These are phyloP conservation scores for Oscheius sp. DNA, from an alignment of 2,888 invertebrate genomes.

Conservation along the genomic window DNA sequence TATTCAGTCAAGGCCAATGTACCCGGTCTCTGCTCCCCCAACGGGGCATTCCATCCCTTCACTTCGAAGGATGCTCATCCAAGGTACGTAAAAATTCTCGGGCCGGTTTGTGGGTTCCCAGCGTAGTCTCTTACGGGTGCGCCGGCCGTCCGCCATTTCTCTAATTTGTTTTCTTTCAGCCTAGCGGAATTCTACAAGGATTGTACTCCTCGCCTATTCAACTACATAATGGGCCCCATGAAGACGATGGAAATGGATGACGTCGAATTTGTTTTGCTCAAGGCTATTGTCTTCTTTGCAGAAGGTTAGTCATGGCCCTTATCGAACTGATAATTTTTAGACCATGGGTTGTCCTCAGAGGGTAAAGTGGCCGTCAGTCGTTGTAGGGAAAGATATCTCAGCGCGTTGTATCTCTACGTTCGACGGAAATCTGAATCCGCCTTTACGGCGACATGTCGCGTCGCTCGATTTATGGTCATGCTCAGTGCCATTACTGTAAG, in stretches of 20 bases:
- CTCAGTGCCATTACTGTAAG: constrained; percentile 57
- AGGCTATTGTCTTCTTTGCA: constrained; percentile 55
- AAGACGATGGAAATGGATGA: constrained; percentile 52
- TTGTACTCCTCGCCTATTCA: constrained; percentile 52
- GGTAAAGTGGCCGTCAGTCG: constrained; percentile 43
- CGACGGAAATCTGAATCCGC: constrained; percentile 42
- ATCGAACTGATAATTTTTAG: constrained; percentile 36
- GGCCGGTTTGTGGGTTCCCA: too few species aligned
- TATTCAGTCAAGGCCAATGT: constrained; percentile 48
- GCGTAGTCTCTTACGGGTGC: too few species aligned
- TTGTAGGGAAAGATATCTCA: constrained; percentile 48
- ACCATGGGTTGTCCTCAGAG: constrained; percentile 44
- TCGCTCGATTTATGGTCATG: constrained; percentile 59
- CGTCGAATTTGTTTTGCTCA: constrained; percentile 54
- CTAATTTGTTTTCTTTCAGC: constrained; percentile 20
- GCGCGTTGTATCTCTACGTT: constrained; percentile 52
- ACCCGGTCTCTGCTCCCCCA: constrained; percentile 54
- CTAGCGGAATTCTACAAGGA: constrained; percentile 56
- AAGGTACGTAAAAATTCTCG: too few species aligned
- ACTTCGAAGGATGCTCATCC: constrained; percentile 41
- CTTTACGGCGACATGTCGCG: constrained; percentile 51
- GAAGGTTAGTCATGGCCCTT: constrained; percentile 39
- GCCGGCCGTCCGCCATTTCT: too few species aligned
- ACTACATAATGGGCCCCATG: constrained; percentile 57
- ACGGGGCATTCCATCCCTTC: constrained; percentile 56